These are phyloP conservation scores for Orientallactaga bullata DNA, from an alignment of 2,113 vertebrate genomes.

Conservation along the genomic window DNA sequence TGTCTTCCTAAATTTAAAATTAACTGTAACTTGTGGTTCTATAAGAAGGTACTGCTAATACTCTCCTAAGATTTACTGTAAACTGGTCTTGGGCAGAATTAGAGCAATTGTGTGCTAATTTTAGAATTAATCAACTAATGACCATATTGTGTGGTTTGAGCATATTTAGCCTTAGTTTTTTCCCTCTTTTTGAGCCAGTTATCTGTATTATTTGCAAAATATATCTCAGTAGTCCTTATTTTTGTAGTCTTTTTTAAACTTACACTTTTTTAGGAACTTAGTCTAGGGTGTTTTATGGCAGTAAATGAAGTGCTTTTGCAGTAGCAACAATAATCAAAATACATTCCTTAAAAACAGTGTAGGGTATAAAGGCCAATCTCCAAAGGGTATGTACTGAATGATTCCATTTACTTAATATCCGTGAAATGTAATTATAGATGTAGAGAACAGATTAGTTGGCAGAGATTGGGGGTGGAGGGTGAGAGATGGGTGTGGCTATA, in stretches of 20 bases:
- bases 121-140: slow-evolving; percentile 1
- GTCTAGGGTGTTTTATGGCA: slow-evolving; percentile 2
- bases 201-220: not conserved
- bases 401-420: slow-evolving; percentile 17
- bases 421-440: no score
- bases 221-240: not conserved
- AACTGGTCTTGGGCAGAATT: not conserved
- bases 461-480: not conserved
- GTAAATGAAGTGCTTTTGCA: slow-evolving; percentile 7
- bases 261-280: not conserved
- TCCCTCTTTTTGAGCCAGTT: not conserved
- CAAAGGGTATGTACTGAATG: not conserved
- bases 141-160: not conserved
- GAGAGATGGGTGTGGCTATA: not conserved
- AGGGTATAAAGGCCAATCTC: not conserved
- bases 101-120: slow-evolving; percentile 6
- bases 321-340: not conserved
- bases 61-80: not conserved
- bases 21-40: not conserved
- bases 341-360: slow-evolving; percentile 40
- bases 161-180: not conserved
- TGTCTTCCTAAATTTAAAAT: slow-evolving; percentile 39
- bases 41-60: not conserved
- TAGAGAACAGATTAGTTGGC: no score
- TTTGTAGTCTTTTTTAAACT: not conserved